Base-by-base conservation (phyloP, 2,888 invertebrate genomes). In the Eupithecia tripunctaria region DNA sequence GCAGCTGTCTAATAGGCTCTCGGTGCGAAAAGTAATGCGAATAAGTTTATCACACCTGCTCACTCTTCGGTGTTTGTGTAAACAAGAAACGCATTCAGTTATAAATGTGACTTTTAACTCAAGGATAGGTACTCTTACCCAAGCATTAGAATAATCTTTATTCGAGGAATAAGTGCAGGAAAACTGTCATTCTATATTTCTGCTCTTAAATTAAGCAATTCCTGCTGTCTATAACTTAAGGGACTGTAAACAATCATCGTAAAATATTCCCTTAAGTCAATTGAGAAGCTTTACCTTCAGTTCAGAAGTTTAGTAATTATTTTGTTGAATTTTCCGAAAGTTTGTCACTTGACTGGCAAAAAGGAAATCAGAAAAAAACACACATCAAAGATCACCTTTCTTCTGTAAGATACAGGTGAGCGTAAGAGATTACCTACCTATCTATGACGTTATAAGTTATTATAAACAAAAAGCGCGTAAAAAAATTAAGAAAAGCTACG, bases 41-140 rank as follows among this genome's bases (percentile, higher is more conserved):
- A 84, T 82, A 88, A 88, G 86, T 87, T 87, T 83, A 79, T 82
- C 80, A 80, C 90, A 90, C 90, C 90, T 90, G 90, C 87, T 86
- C 82, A 79, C 85, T 83, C 78, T 81, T 71, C 70, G 51, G 65
- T 67, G 73, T 67, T 74, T 73, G 67, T 67, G 63, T 69, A 72
- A 75, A 75, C 76, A 75, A 74, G 59, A 75, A 73, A 67, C 68
- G 41, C 68, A 65, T 68, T 60, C 32, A 36, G 15, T 7, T 8
- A 36, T 62, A 43, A 60, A 29, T 63, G 29, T 60, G 29, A 60
- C 56, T 56, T 25, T 18, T 60, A 27, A 41, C 41, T 60, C 68
- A 59, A 38, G 27, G 60, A 25, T 12, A 29, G 29, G 29, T 32
- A 21, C 21, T 51, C 25, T 56, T 56, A 56, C 1, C 21, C 14